A percentile compares a stretch with the other conserved stretches of the same genome.
Conservation (phyloP, 2,797 vertebrate genomes). For the Chiloscyllium punctatum region DNA sequence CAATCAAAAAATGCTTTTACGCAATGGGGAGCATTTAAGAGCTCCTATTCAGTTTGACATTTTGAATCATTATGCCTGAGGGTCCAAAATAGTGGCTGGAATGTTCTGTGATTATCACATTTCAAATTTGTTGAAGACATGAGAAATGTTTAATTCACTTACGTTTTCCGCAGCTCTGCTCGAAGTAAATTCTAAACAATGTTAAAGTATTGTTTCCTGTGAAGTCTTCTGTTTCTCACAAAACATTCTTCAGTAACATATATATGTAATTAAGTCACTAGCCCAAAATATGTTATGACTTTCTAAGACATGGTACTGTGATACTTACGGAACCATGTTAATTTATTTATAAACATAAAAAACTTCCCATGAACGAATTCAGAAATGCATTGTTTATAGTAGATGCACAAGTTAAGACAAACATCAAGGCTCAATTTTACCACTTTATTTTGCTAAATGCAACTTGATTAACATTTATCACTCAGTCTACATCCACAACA, state of each 20-base stretch:
- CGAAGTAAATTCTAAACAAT: background rate
- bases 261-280: background rate
- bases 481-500: background rate
- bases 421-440: too few species aligned
- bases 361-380: too few species aligned
- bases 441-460: background rate
- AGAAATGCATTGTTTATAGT: too few species aligned
- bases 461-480: background rate
- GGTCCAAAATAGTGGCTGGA: background rate
- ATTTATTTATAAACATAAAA: too few species aligned
- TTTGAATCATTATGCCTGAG: background rate
- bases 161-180: background rate
- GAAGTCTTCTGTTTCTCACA: background rate
- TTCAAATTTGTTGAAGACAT: background rate
- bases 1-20: background rate
- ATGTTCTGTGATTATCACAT: background rate
- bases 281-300: background rate
- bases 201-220: background rate
- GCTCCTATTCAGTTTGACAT: background rate
- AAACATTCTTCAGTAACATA: background rate
- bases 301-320: too few species aligned
- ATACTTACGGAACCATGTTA: too few species aligned
- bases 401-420: too few species aligned
- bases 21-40: background rate
- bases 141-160: background rate